A percentile compares a stretch with the other conserved stretches of the same genome.
These are phyloP conservation scores for Strigamia transsilvanica DNA, from an alignment of 2,888 invertebrate species.

Conservation along the genomic window DNA sequence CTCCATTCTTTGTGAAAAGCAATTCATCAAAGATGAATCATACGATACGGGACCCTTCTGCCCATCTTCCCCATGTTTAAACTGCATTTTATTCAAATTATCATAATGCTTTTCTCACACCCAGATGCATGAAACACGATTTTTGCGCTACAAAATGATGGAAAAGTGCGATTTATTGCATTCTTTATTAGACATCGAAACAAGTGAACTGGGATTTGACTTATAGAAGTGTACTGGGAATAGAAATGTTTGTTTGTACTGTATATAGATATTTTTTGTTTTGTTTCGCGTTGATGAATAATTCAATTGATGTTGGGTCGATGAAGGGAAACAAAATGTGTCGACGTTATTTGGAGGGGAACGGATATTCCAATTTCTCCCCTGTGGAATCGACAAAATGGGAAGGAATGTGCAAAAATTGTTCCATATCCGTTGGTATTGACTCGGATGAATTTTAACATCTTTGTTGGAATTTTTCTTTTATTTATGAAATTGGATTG, in stretches of 20 bases:
- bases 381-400: not conserved
- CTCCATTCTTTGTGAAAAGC: constrained; percentile 15
- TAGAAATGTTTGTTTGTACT: not conserved
- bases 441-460: not conserved
- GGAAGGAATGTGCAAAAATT: not conserved
- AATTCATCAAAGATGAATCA: constrained; percentile 13
- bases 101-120: constrained; percentile 10
- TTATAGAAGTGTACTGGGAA: too few relatives aligned
- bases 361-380: not conserved
- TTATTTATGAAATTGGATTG: too few relatives aligned
- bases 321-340: not conserved
- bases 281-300: not conserved
- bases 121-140: not conserved
- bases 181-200: too few relatives aligned
- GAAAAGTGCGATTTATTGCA: not conserved
- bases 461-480: not conserved
- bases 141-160: not conserved
- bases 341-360: not conserved
- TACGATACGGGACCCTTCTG: not conserved
- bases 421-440: not conserved
- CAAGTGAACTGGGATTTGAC: too few relatives aligned
- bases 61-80: not conserved
- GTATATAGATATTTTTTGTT: not conserved
- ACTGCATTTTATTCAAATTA: not conserved
- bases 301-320: not conserved